A percentile compares a stretch with the other conserved stretches of the same genome.
phyloP scores from a whole-genome alignment of 1,140 invertebrate species.

The Eciton burchellii region DNA sequence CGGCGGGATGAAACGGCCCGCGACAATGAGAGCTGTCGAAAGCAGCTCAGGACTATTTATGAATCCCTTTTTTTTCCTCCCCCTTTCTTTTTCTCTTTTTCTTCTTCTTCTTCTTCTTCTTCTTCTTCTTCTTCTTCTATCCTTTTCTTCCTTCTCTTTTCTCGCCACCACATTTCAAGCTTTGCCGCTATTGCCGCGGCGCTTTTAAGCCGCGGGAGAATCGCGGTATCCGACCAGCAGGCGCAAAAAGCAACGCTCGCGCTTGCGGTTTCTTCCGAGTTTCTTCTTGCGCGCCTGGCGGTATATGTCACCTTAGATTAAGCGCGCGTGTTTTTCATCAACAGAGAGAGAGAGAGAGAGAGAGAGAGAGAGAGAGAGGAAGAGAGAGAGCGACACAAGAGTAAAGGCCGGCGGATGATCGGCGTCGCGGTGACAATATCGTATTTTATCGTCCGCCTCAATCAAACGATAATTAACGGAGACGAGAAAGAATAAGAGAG shows the following conservation, averaged over 20 bases:
- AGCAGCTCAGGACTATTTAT: slow-evolving; percentile 72
- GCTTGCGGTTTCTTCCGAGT: slow-evolving; percentile 43
- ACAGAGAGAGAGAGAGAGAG: too few relatives aligned
- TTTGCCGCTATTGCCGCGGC: slow-evolving; percentile 24
- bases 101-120: slow-evolving; percentile 27
- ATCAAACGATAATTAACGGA: background rate
- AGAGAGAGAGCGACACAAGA: too few relatives aligned
- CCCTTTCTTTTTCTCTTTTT: background rate
- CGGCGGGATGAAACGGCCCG: slow-evolving; percentile 9
- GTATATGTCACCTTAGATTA: slow-evolving; percentile 30
- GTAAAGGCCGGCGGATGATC: too few relatives aligned
- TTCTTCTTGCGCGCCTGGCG: slow-evolving; percentile 33
- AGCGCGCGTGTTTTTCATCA: slow-evolving; percentile 25
- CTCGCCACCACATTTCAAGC: slow-evolving; percentile 24
- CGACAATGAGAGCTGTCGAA: slow-evolving; percentile 71
- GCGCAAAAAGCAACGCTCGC: slow-evolving; percentile 49
- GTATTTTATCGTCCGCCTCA: background rate
- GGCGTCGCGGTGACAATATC: too few relatives aligned
- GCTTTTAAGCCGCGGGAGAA: slow-evolving; percentile 60
- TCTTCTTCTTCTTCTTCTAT: too few relatives aligned
- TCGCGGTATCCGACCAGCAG: slow-evolving; percentile 45
- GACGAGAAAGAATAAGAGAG: background rate
- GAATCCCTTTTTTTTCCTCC: background rate
- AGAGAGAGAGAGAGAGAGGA: too few relatives aligned
- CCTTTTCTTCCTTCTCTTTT: slow-evolving; percentile 1